Evolutionary conservation across 2,113 vertebrate species (phyloP), one percentile per base, ranked within the genome.

Genomic region (Manacus vitellinus): DNA sequence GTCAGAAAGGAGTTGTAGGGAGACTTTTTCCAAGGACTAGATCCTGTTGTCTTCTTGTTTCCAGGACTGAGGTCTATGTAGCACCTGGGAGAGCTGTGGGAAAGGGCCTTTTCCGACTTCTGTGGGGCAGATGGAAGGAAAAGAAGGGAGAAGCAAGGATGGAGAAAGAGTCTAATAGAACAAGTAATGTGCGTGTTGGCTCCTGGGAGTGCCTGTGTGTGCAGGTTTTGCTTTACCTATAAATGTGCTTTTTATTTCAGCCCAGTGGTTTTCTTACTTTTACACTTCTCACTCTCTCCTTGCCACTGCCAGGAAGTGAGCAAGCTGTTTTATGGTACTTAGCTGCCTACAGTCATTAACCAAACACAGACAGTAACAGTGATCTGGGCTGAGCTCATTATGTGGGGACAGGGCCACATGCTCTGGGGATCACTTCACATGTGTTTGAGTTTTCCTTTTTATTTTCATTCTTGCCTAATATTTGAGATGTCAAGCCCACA

Each of bases 401-500:
- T 23, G 10, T 1, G 10, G n/a, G 41, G 15, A 62, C 31, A 35
- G 15, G 59, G 14, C 75, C 61, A 35, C 51, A 58, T 0, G 6
- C 20, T 31, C 39, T 54, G 18, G 30, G 30, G 46, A 47, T 63
- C 51, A 33, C 27, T 56, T 33, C 8, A 12, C 11, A 18, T n/a
- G 23, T 24, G 43, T 44, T 51, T 63, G 31, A 84, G 37, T 58
- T 84, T 56, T 6, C 4, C 12, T 25, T 19, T 65, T 9, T 35
- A 39, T 56, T 33, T 41, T 35, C 15, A 47, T 70, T 74, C 52
- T 65, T 67, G 14, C 59, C 20, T 23, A 59, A 76, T 76, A 99
- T 98, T 88, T 89, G 47, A 97, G 94, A 85, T 92, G 80, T 49
- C 62, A 93, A 52, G 96, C 97, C 33, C 85, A 88, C 14, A 97